Percentiles rank a stretch among this genome's conserved stretches.
phyloP scores from a whole-genome alignment of 2,888 invertebrate genomes.

The Pecten maximus region DNA sequence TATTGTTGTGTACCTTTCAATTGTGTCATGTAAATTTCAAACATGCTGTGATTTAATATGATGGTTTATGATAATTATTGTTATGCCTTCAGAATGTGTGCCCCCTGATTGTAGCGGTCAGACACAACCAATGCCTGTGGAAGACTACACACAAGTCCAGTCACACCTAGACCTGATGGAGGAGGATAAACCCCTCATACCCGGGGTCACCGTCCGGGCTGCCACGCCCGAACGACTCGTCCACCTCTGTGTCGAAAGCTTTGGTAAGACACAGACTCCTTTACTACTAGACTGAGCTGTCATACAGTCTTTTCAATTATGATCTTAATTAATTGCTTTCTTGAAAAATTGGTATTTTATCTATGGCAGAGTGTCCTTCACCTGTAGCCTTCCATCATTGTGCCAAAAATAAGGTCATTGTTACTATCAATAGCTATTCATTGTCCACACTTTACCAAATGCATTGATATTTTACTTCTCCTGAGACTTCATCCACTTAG shows the following conservation, averaged over 20 bases:
- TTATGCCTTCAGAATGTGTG: slow-evolving; percentile 63
- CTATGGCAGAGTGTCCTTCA: too few species aligned
- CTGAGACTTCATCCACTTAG: too few species aligned
- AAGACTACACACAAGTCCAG: slow-evolving; percentile 50
- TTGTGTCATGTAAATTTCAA: not conserved
- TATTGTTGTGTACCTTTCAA: not conserved
- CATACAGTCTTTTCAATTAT: too few species aligned
- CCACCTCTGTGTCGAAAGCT: slow-evolving; percentile 81
- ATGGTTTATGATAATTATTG: not conserved
- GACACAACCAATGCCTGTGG: slow-evolving; percentile 58
- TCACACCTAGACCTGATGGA: slow-evolving; percentile 69
- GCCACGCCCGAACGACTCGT: slow-evolving; percentile 82
- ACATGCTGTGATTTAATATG: not conserved
- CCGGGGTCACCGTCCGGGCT: slow-evolving; percentile 77
- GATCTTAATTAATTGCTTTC: too few species aligned
- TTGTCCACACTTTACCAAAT: too few species aligned
- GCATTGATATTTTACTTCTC: too few species aligned
- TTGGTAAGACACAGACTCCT: slow-evolving; percentile 78
- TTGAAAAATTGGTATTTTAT: too few species aligned
- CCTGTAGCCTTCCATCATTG: too few species aligned
- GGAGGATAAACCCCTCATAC: slow-evolving; percentile 78
- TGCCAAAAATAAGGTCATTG: too few species aligned
- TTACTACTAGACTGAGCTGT: too few species aligned
- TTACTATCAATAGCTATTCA: too few species aligned
- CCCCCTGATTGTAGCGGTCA: slow-evolving; percentile 52